These are phyloP conservation scores for Aphaenogaster floridana DNA, from an alignment of 1,140 invertebrate genomes.

Conservation along the genomic window DNA sequence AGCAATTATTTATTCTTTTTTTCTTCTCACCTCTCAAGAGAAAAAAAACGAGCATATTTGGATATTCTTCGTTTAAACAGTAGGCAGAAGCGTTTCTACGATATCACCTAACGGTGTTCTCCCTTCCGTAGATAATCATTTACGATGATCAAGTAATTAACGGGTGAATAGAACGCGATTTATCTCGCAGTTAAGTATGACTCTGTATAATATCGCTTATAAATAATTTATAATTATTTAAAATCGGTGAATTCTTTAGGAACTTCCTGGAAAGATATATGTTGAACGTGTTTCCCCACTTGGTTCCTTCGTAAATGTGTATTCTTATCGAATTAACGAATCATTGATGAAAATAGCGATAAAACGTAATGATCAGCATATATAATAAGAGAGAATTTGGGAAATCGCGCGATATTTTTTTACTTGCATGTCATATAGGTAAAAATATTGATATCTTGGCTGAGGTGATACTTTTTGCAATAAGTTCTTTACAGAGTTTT, in stretches of 20 bases:
- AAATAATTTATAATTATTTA: conserved; percentile 20
- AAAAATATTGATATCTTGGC: background rate
- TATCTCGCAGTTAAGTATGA: conserved; percentile 13
- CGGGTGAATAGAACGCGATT: background rate
- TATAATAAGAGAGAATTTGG: background rate
- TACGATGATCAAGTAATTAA: conserved; percentile 36
- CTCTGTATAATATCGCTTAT: background rate
- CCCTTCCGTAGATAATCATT: conserved; percentile 17
- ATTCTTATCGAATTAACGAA: background rate
- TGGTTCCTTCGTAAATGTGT: background rate
- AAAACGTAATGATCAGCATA: background rate
- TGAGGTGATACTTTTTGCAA: no score
- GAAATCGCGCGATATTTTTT: background rate
- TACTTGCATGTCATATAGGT: background rate
- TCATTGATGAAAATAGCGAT: background rate
- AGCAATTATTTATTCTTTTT: conserved; percentile 26
- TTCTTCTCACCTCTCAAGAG: background rate
- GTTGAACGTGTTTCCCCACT: background rate
- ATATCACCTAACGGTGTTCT: background rate
- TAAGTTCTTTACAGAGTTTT: no score
- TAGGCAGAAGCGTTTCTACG: background rate
- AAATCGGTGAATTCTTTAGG: background rate
- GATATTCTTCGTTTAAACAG: conserved; percentile 17
- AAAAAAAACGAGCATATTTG: background rate
- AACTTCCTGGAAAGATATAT: background rate